Percentiles rank a stretch among this genome's conserved stretches.
phyloP scores from a whole-genome alignment of 2,888 invertebrate species.

The Diadegma fenestrale region DNA sequence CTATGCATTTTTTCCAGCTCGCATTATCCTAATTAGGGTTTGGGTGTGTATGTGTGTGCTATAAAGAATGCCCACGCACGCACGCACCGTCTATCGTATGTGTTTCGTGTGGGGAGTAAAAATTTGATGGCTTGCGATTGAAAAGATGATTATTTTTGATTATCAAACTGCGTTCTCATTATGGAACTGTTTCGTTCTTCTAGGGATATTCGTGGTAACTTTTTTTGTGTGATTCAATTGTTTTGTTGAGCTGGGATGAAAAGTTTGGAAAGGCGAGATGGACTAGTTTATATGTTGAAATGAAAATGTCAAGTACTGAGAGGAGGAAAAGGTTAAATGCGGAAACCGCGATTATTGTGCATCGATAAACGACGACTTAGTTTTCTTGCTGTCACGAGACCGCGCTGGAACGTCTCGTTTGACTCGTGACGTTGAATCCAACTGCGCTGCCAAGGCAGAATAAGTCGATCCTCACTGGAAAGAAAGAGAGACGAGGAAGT shows the following conservation, averaged over 20 bases:
- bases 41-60: not conserved
- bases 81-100: not conserved
- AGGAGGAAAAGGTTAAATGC: slow-evolving; percentile 3
- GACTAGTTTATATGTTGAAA: not conserved
- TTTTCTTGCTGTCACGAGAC: slow-evolving; percentile 20
- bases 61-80: not conserved
- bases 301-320: not conserved
- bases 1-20: slow-evolving; percentile 26
- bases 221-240: too few relatives aligned
- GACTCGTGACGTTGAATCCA: slow-evolving; percentile 22
- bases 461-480: slow-evolving; percentile 24
- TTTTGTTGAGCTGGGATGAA: not conserved
- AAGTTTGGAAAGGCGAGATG: not conserved
- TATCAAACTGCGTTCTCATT: not conserved
- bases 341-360: slow-evolving; percentile 7
- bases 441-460: slow-evolving; percentile 15
- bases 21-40: slow-evolving; percentile 7
- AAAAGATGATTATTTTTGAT: not conserved
- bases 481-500: slow-evolving; percentile 22
- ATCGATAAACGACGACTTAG: slow-evolving; percentile 16
- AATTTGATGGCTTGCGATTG: not conserved
- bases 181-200: not conserved
- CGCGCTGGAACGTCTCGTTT: slow-evolving; percentile 20
- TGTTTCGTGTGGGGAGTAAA: not conserved
- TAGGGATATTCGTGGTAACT: not conserved